Evolutionary conservation across 2,797 vertebrate genomes (phyloP).

Genomic region (Acrocephalus scirpaceus): DNA sequence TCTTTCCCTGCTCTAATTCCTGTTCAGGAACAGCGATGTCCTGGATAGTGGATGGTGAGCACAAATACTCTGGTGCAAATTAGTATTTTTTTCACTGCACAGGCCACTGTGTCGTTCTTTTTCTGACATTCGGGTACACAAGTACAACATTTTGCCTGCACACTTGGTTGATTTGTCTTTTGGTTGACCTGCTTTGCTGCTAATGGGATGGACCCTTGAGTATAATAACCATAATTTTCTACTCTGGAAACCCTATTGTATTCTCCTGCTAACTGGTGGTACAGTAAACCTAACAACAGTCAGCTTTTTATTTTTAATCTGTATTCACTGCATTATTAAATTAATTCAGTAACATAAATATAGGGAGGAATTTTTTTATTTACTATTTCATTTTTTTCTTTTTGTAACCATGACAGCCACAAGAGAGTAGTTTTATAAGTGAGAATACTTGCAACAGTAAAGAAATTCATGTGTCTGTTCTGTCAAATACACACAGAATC

Average conservation of each 20-base stretch:
- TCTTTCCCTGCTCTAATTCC: not conserved
- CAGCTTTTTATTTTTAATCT: not conserved
- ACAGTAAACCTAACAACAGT: not conserved
- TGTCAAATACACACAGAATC: not conserved
- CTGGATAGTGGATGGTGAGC: not conserved
- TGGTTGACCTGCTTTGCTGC: not conserved
- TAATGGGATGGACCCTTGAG: not conserved
- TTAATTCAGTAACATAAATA: not conserved
- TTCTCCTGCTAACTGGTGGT: not conserved
- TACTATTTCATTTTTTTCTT: not conserved
- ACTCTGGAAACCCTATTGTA: not conserved
- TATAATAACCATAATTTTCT: not conserved
- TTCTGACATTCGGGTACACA: not conserved
- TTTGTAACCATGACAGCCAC: not conserved
- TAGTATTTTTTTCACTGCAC: not conserved
- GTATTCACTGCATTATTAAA: not conserved
- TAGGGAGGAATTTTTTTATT: not conserved
- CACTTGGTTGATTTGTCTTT: not conserved
- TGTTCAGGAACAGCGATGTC: rapidly evolving
- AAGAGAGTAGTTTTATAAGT: not conserved
- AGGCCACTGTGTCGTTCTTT: not conserved
- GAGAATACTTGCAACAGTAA: not conserved
- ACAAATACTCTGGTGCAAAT: not conserved
- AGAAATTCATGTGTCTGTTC: not conserved
- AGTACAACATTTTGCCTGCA: not conserved